phyloP scores from a whole-genome alignment of 1,140 invertebrate species.

The Diploscapter pachys region DNA sequence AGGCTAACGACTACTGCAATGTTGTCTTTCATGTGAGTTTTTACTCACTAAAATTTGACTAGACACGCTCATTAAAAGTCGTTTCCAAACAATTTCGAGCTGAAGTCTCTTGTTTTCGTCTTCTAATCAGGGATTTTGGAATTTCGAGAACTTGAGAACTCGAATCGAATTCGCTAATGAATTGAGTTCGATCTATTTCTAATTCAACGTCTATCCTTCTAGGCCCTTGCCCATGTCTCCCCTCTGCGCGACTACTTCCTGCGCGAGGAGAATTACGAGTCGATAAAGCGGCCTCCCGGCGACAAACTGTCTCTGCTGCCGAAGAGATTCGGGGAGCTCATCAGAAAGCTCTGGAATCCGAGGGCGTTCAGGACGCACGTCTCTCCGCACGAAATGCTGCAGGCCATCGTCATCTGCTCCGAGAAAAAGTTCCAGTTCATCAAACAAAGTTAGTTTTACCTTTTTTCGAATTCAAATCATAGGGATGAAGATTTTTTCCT shows the following conservation, averaged over 20 bases:
- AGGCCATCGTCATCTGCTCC: conserved; percentile 95
- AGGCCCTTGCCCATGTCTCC: conserved; percentile 88
- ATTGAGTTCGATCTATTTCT: neutral
- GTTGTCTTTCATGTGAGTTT: conserved; percentile 82
- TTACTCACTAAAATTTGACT: neutral
- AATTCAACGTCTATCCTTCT: conserved; percentile 29
- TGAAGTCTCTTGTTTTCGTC: no score
- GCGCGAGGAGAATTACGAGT: conserved; percentile 83
- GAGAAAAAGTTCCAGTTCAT: conserved; percentile 98
- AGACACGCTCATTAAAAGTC: neutral
- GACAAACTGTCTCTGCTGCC: conserved; percentile 82
- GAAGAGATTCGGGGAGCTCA: conserved; percentile 91
- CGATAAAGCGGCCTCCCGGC: conserved; percentile 83
- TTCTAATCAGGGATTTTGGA: conserved; percentile 5
- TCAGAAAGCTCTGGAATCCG: conserved; percentile 97
- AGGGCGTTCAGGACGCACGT: conserved; percentile 98
- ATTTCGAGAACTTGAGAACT: neutral
- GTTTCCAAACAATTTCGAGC: no score
- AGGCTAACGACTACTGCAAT: conserved; percentile 98
- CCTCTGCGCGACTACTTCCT: conserved; percentile 92
- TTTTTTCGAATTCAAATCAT: no score
- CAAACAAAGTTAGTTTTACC: conserved; percentile 68
- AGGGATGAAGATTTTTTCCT: no score
- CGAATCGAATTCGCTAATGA: neutral
- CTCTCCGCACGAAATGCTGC: conserved; percentile 98